Conservation (phyloP, 30 jellyfish, hydroid and myxozoan genomes). For the Aurelia sp. region DNA sequence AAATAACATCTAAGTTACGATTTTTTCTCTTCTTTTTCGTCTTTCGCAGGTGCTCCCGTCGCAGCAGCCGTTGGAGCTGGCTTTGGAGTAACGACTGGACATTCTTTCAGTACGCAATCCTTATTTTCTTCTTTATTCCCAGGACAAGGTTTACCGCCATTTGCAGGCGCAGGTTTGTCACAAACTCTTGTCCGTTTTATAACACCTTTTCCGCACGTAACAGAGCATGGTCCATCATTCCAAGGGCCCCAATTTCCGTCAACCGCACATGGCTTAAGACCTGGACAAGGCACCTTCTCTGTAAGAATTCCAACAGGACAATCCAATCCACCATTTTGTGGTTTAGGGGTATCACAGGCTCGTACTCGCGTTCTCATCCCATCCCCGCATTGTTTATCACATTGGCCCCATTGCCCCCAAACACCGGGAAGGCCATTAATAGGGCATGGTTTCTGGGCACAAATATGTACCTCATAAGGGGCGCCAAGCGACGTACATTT, state of each 20-base stretch:
- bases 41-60: neutral
- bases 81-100: constrained; percentile 37
- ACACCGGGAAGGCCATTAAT: constrained; percentile 49
- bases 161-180: constrained; percentile 50
- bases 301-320: neutral
- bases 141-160: constrained; percentile 64
- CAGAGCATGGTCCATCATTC: constrained; percentile 42
- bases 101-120: constrained; percentile 28
- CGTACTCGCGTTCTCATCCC: constrained; percentile 38
- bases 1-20: too few relatives aligned
- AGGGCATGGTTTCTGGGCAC: constrained; percentile 31
- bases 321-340: constrained; percentile 35
- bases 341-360: constrained; percentile 49
- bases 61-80: neutral
- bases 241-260: constrained; percentile 58
- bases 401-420: constrained; percentile 61
- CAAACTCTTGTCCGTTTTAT: constrained; percentile 44
- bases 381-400: constrained; percentile 50
- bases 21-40: too few relatives aligned
- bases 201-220: constrained; percentile 58
- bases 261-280: constrained; percentile 25
- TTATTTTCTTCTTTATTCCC: constrained; percentile 43
- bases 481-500: constrained; percentile 32
- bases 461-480: constrained; percentile 22
- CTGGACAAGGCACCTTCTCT: constrained; percentile 19